phyloP scores from a whole-genome alignment of 2,888 invertebrate species.

The Campaea margaritaria region DNA sequence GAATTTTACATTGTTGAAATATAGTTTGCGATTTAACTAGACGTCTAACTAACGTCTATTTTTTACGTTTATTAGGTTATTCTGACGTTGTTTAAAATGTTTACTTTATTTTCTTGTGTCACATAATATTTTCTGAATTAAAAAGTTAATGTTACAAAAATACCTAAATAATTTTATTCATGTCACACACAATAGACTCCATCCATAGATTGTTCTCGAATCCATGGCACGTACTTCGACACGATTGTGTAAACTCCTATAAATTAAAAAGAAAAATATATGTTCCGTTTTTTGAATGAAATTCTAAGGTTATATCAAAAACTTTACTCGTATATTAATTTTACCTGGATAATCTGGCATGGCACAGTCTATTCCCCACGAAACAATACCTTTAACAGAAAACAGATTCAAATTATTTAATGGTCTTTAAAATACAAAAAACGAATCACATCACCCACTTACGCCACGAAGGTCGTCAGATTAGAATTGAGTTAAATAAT shows the following conservation, averaged over 20 bases:
- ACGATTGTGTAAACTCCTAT: slow-evolving; percentile 86
- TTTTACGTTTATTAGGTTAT: too few relatives aligned
- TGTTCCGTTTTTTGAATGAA: too few relatives aligned
- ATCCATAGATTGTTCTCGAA: slow-evolving; percentile 69
- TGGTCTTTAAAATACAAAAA: too few relatives aligned
- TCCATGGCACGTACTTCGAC: slow-evolving; percentile 82
- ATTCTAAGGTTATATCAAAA: too few relatives aligned
- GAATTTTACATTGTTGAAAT: too few relatives aligned
- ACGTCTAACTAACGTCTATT: too few relatives aligned
- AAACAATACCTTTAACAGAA: slow-evolving; percentile 84
- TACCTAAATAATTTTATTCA: slow-evolving; percentile 42
- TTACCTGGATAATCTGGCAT: slow-evolving; percentile 83
- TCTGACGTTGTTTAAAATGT: too few relatives aligned
- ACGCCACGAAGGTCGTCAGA: too few relatives aligned
- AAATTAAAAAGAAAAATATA: slow-evolving; percentile 35
- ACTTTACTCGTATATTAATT: too few relatives aligned
- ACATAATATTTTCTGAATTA: slow-evolving; percentile 1
- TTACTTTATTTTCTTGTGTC: not conserved
- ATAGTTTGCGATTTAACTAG: too few relatives aligned
- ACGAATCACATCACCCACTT: too few relatives aligned
- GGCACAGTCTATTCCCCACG: slow-evolving; percentile 89
- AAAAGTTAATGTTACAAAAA: slow-evolving; percentile 17
- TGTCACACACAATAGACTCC: slow-evolving; percentile 69
- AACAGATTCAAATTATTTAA: not conserved
- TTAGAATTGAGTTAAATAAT: too few relatives aligned